phyloP scores from a whole-genome alignment of 2,797 vertebrate species.

The Manis crassicaudata region DNA sequence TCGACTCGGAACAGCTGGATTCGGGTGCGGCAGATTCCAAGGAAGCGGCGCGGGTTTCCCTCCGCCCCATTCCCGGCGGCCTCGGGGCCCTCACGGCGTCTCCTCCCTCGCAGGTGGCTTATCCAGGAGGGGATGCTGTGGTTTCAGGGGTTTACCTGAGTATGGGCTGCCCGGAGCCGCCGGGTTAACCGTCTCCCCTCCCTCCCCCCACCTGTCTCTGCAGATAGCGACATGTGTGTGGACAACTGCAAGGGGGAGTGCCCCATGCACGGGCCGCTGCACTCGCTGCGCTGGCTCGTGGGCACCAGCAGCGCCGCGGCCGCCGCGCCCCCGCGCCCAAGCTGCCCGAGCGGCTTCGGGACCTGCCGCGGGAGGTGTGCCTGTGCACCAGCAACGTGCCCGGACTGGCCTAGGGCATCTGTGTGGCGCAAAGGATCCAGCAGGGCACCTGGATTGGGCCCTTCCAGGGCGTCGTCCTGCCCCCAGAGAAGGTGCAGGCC shows the following conservation, averaged over 20 bases:
- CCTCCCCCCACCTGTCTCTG: constrained; percentile 12
- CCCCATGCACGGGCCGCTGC: constrained; percentile 98
- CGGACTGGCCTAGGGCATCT: constrained; percentile 95
- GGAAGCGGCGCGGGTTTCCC: not conserved
- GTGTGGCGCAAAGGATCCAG: constrained; percentile 96
- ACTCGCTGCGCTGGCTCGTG: constrained; percentile 95
- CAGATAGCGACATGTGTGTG: constrained; percentile 99
- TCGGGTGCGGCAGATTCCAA: not conserved
- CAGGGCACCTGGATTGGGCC: constrained; percentile 99
- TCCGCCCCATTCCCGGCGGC: not conserved
- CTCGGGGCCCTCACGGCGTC: not conserved
- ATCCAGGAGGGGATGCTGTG: not conserved
- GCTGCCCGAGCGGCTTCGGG: constrained; percentile 96
- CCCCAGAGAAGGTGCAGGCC: constrained; percentile 93
- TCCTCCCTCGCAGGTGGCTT: not conserved
- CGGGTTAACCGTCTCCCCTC: constrained; percentile 38
- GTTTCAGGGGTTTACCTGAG: not conserved
- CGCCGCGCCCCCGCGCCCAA: constrained; percentile 91
- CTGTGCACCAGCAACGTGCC: constrained; percentile 94
- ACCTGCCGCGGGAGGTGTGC: constrained; percentile 95
- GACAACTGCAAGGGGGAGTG: constrained; percentile 98
- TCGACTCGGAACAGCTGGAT: not conserved
- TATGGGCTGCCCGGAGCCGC: not conserved
- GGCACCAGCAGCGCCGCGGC: constrained; percentile 94
- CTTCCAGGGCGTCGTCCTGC: constrained; percentile 94